phyloP scores from a whole-genome alignment of 1,140 invertebrate genomes.

The Micrasema minimum region DNA sequence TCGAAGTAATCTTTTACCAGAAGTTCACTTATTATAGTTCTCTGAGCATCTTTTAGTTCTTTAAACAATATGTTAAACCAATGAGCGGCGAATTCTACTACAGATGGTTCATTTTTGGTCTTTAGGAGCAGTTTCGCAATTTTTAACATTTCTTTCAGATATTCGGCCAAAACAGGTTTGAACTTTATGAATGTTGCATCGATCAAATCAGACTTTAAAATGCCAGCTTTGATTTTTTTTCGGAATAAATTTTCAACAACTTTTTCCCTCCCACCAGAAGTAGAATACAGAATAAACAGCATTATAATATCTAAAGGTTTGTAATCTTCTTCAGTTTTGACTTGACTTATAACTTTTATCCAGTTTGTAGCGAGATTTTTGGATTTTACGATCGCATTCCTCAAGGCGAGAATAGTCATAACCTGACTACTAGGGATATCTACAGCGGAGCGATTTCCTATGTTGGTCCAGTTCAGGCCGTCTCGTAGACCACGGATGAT shows the following conservation, averaged over 20 bases:
- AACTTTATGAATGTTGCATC: conserved; percentile 60
- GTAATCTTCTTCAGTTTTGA: conserved; percentile 58
- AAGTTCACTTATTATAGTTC: conserved; percentile 58
- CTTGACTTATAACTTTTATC: conserved; percentile 60
- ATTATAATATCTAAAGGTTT: conserved; percentile 64
- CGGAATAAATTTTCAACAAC: conserved; percentile 59
- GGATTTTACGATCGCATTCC: conserved; percentile 61
- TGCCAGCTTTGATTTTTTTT: conserved; percentile 61
- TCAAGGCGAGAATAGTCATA: conserved; percentile 61
- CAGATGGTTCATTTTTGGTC: conserved; percentile 56
- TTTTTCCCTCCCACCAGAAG: conserved; percentile 60
- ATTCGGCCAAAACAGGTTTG: conserved; percentile 60
- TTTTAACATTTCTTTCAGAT: conserved; percentile 59
- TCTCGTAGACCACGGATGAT: conserved; percentile 59
- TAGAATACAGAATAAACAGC: conserved; percentile 60
- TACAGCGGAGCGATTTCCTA: conserved; percentile 52
- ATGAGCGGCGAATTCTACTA: conserved; percentile 60
- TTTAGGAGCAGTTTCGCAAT: conserved; percentile 60
- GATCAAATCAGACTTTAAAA: conserved; percentile 59
- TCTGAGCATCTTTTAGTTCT: conserved; percentile 58
- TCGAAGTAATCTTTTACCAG: conserved; percentile 59
- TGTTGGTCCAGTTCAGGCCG: conserved; percentile 59
- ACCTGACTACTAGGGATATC: conserved; percentile 63
- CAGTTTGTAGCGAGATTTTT: conserved; percentile 61
- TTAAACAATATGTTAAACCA: conserved; percentile 61